Base-by-base conservation (phyloP, 1,140 invertebrate species). In the Leptoteleia sp. region DNA sequence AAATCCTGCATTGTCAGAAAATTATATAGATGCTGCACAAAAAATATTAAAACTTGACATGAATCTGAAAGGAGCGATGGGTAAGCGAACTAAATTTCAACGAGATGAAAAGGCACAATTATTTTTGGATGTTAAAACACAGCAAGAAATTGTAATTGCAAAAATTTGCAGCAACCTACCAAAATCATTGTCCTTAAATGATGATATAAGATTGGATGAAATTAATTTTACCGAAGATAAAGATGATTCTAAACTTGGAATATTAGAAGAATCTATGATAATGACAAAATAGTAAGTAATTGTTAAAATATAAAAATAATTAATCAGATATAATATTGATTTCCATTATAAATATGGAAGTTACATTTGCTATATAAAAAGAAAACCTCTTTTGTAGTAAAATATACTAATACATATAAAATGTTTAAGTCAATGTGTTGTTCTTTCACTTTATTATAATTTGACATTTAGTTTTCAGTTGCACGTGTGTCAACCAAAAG, bases 71-170 rank as follows among this genome's bases (percentile, higher is more conserved):
- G 93, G 93, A 91, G 83, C 82, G 38, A 78, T 98, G 42, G 97
- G 97, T 5, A 96, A 96, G 87, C 91, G 97, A 64, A 99, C 97
- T 11, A 94, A 94, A 83, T 97, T 93, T 87, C 97, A 99, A 87
- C 90, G 93, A 79, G 92, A 94, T 48, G 91, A 94, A 33, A 88
- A 96, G 15, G 92, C 97, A 0, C 97, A 98, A 83, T 88, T 99
- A 27, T 92, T 93, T 12, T 84, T 98, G 0, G 90, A 92, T 65
- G 89, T 96, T 62, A 87, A 89, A 43, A 40, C 91, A 6, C 87
- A 89, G 12, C 89, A 91, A 81, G 79, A 89, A 57, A 37, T 81
- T 42, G 82, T 86, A 79, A 67, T 80, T 67, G 62, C 71, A 17
- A 19, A 81, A 61, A n/a, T 54, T 87, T 77, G 81, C 79, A 85